Percentiles rank a stretch among this genome's conserved stretches.
These are phyloP conservation scores for Spodoptera littoralis DNA, from an alignment of 2,888 invertebrate genomes.

Conservation along the genomic window DNA sequence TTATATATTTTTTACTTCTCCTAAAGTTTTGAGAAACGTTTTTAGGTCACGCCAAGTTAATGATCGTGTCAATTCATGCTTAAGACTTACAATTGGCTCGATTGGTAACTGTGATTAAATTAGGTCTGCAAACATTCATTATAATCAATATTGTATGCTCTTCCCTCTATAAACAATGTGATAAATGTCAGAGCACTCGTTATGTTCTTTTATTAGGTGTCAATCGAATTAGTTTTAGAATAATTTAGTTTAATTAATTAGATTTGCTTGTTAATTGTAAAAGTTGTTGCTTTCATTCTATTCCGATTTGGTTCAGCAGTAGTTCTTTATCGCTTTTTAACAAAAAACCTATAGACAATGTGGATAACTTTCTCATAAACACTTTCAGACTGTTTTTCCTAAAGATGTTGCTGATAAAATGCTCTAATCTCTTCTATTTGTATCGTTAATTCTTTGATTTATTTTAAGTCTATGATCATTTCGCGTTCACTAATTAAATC, in stretches of 20 bases:
- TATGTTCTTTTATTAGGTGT: constrained; percentile 11
- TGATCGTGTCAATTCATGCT: constrained; percentile 37
- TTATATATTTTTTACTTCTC: constrained; percentile 3
- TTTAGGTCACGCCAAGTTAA: constrained; percentile 41
- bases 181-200: constrained; percentile 31
- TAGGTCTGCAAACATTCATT: constrained; percentile 67
- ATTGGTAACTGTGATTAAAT: constrained; percentile 70
- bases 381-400: too few relatives aligned
- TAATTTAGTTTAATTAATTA: constrained; percentile 1
- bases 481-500: too few relatives aligned
- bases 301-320: too few relatives aligned
- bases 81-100: constrained; percentile 65
- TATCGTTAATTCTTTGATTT: too few relatives aligned
- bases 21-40: constrained; percentile 31
- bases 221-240: constrained; percentile 5
- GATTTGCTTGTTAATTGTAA: too few relatives aligned
- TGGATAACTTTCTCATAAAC: too few relatives aligned
- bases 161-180: constrained; percentile 52
- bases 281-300: too few relatives aligned
- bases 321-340: too few relatives aligned
- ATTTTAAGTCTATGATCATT: too few relatives aligned
- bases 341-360: too few relatives aligned
- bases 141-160: constrained; percentile 61
- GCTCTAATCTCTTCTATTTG: too few relatives aligned
- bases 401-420: too few relatives aligned